Evolutionary conservation across 1,140 invertebrate species (phyloP).

Genomic region (Aphidius ervi): DNA sequence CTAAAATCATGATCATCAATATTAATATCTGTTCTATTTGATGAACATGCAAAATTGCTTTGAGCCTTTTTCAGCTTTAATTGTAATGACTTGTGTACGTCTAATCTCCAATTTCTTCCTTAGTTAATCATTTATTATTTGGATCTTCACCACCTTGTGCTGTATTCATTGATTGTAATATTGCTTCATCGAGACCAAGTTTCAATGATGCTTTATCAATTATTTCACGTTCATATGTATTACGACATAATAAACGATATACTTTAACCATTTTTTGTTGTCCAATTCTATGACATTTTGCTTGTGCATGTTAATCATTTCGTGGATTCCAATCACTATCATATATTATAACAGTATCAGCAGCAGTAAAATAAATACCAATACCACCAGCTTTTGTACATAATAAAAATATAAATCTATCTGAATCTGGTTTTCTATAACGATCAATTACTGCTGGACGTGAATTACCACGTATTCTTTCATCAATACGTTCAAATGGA

Average conservation of each 20-base stretch:
- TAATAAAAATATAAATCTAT: conserved; percentile 95
- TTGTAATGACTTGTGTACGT: conserved; percentile 89
- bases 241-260: conserved; percentile 93
- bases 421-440: conserved; percentile 94
- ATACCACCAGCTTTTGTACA: conserved; percentile 98
- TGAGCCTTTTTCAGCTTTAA: conserved; percentile 96
- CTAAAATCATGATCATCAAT: conserved; percentile 99
- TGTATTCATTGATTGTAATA: conserved; percentile 98
- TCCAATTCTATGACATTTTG: conserved; percentile 97
- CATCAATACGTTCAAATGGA: conserved; percentile 97
- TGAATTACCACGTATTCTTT: conserved; percentile 93
- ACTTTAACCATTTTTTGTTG: conserved; percentile 99
- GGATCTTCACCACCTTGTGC: conserved; percentile 70
- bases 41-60: conserved; percentile 94
- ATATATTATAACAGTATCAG: conserved; percentile 99
- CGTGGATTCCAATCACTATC: conserved; percentile 99
- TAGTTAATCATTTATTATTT: conserved; percentile 81
- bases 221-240: conserved; percentile 99
- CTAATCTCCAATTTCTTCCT: conserved; percentile 98
- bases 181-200: conserved; percentile 96
- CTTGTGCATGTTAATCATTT: conserved; percentile 98
- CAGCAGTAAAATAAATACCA: conserved; percentile 98
- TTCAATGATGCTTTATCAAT: conserved; percentile 99
- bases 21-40: conserved; percentile 94
- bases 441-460: conserved; percentile 98